A percentile compares a stretch with the other conserved stretches of the same genome.
These are phyloP conservation scores for Lymantria monacha DNA, from an alignment of 2,888 invertebrate genomes.

Conservation along the genomic window DNA sequence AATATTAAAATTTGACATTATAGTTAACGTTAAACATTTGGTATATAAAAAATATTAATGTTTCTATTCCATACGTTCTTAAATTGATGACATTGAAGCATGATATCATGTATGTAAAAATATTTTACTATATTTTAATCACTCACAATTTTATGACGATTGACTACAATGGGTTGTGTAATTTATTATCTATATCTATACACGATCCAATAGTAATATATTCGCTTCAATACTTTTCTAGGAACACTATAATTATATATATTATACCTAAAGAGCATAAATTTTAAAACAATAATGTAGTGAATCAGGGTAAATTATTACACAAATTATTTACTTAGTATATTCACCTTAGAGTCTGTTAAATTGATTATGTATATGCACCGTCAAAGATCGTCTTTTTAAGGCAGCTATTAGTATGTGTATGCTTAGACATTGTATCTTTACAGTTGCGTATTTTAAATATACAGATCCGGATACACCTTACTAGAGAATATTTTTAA, in stretches of 20 bases:
- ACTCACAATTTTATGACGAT: slow-evolving; percentile 57
- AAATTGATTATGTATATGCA: too few relatives aligned
- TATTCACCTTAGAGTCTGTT: too few relatives aligned
- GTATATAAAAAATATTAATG: slow-evolving; percentile 38
- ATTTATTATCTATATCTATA: slow-evolving; percentile 67
- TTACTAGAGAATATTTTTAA: slow-evolving; percentile 21
- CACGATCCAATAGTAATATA: slow-evolving; percentile 50
- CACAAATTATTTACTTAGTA: slow-evolving; percentile 27
- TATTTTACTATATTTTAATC: slow-evolving; percentile 56
- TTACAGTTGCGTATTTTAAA: slow-evolving; percentile 43
- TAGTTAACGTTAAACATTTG: slow-evolving; percentile 26
- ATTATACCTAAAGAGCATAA: slow-evolving; percentile 32
- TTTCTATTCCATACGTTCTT: slow-evolving; percentile 28
- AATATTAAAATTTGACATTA: slow-evolving; percentile 38
- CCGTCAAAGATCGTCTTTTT: too few relatives aligned
- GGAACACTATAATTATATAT: slow-evolving; percentile 37
- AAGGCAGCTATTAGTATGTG: background rate
- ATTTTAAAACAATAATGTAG: slow-evolving; percentile 48
- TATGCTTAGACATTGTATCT: slow-evolving; percentile 32
- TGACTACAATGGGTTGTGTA: slow-evolving; percentile 79
- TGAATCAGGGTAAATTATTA: slow-evolving; percentile 60
- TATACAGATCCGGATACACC: slow-evolving; percentile 30
- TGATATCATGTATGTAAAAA: slow-evolving; percentile 29
- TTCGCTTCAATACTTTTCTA: slow-evolving; percentile 52
- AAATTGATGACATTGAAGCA: slow-evolving; percentile 31